Evolutionary conservation across 1,140 invertebrate genomes (phyloP).

Genomic region (Drosophila trapezifrons): DNA sequence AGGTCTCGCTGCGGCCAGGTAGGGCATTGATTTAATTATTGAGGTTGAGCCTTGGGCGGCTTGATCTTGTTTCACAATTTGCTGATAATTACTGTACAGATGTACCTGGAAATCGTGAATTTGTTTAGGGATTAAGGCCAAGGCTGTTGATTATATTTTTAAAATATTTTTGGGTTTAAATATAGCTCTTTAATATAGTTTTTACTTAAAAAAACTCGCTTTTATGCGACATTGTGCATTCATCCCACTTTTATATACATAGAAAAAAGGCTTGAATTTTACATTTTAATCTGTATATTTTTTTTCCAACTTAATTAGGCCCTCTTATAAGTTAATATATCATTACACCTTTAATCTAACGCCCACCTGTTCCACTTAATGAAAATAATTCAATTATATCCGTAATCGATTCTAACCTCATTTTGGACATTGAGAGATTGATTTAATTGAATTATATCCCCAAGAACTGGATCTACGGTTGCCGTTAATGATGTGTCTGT

Average conservation of each 20-base stretch:
- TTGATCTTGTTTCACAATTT: conserved; percentile 15
- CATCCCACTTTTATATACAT: too few relatives aligned
- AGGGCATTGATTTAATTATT: conserved; percentile 38
- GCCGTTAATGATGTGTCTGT: conserved; percentile 14
- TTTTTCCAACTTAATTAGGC: background rate
- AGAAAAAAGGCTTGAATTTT: too few relatives aligned
- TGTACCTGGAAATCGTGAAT: background rate
- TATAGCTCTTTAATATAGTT: too few relatives aligned
- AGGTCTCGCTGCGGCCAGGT: conserved; percentile 31
- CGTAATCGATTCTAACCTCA: conserved; percentile 23
- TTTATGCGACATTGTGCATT: too few relatives aligned
- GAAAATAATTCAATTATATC: conserved; percentile 5
- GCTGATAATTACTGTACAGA: background rate
- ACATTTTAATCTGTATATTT: too few relatives aligned
- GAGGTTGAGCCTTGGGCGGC: background rate
- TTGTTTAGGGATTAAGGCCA: background rate
- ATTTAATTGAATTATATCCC: conserved; percentile 36
- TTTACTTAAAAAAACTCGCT: too few relatives aligned
- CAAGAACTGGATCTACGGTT: conserved; percentile 5
- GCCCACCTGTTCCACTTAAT: background rate
- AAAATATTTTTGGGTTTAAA: too few relatives aligned
- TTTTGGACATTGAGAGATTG: conserved; percentile 35
- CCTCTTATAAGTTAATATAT: background rate
- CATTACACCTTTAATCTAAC: background rate
- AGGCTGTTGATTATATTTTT: background rate